A percentile compares a stretch with the other conserved stretches of the same genome.
Evolutionary conservation across 1,140 invertebrate species (phyloP).

Genomic region (Neotoxoptera formosana): DNA sequence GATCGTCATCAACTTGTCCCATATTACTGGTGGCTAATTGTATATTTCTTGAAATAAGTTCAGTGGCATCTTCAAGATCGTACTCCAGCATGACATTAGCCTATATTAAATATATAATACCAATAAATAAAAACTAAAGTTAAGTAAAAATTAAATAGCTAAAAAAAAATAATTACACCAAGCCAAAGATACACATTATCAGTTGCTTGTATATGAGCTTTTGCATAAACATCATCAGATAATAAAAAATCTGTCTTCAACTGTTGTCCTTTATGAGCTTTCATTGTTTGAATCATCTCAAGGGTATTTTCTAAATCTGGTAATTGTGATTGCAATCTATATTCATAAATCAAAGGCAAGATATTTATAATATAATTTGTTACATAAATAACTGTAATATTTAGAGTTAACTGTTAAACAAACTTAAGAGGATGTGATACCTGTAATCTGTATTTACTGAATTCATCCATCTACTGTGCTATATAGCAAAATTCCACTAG

Average conservation of each 20-base stretch:
- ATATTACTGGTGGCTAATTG: constrained; percentile 82
- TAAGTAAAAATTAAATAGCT: neutral
- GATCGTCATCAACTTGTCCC: constrained; percentile 52
- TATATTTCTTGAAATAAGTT: constrained; percentile 87
- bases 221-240: constrained; percentile 94
- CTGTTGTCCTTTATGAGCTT: constrained; percentile 77
- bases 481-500: too few species aligned
- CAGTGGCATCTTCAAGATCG: constrained; percentile 88
- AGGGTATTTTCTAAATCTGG: constrained; percentile 91
- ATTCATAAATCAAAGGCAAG: constrained; percentile 60
- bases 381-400: too few species aligned
- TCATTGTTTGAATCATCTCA: constrained; percentile 90
- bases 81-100: constrained; percentile 99
- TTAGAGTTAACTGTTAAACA: neutral
- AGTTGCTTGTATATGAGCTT: constrained; percentile 86
- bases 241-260: constrained; percentile 91
- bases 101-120: constrained; percentile 62
- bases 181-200: constrained; percentile 97
- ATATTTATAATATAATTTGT: constrained; percentile 42
- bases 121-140: neutral
- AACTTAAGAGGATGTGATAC: neutral
- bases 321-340: constrained; percentile 82
- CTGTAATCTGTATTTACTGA: too few species aligned
- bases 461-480: too few species aligned
- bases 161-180: constrained; percentile 70